Evolutionary conservation across 1,140 invertebrate species (phyloP).

Genomic region (Drosophila kohkoa): DNA sequence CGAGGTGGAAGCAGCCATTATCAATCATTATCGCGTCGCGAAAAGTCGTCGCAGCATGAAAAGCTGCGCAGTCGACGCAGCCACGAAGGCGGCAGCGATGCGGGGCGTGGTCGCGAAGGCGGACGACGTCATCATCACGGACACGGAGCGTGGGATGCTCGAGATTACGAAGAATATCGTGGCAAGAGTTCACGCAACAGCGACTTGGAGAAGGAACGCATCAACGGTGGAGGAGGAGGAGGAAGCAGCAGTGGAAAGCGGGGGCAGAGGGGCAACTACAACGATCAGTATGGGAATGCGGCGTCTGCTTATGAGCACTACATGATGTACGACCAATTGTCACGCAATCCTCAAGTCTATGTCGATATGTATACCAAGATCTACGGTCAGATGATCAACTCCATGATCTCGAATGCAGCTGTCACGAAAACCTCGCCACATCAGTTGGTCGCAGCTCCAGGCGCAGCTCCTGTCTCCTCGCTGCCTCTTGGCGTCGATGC

Average conservation of each 20-base stretch:
- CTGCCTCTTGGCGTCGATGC: conserved; percentile 11
- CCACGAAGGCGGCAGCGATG: conserved; percentile 34
- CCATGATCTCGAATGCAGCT: conserved; percentile 52
- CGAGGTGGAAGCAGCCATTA: conserved; percentile 33
- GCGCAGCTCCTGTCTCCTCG: not conserved
- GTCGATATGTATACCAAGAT: conserved; percentile 92
- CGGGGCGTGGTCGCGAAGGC: conserved; percentile 9
- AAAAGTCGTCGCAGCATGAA: conserved; percentile 44
- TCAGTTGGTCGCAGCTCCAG: conserved; percentile 5
- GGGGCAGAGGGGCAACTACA: conserved; percentile 83
- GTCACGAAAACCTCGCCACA: conserved; percentile 24
- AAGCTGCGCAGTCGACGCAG: conserved; percentile 48
- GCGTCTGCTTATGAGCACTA: conserved; percentile 64
- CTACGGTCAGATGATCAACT: conserved; percentile 73
- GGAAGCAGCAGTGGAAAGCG: conserved; percentile 55
- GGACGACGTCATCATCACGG: conserved; percentile 30
- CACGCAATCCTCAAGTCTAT: conserved; percentile 91
- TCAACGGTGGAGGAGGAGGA: conserved; percentile 41
- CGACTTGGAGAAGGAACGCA: conserved; percentile 69
- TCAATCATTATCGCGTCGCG: conserved; percentile 39
- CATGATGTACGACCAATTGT: conserved; percentile 89
- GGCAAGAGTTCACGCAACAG: conserved; percentile 81
- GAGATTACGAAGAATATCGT: conserved; percentile 77
- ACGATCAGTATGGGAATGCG: conserved; percentile 85
- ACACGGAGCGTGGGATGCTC: conserved; percentile 58